Conservation (phyloP, 2,797 vertebrate species). For the Anguilla pacifica region DNA sequence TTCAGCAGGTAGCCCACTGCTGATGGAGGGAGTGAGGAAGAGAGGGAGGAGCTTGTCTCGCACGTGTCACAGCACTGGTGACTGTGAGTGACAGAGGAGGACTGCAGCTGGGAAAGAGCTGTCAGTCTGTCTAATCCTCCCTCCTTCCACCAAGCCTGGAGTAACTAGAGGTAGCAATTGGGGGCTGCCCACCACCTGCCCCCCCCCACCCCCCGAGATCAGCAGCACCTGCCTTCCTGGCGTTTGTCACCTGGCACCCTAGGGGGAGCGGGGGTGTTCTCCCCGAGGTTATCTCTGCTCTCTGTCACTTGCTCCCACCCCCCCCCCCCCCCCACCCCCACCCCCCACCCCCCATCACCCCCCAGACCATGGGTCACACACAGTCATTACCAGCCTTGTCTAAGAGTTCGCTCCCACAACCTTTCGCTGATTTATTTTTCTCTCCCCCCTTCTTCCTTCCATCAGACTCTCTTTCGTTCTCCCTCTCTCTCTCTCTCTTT, state of each 20-base stretch:
- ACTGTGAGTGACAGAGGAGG: slow-evolving; percentile 1
- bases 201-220: neutral
- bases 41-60: slow-evolving; percentile 30
- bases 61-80: slow-evolving; percentile 36
- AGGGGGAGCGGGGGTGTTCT: neutral
- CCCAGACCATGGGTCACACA: slow-evolving; percentile 23
- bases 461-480: neutral
- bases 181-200: slow-evolving; percentile 6
- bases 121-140: slow-evolving; percentile 42
- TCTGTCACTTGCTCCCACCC: neutral
- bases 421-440: neutral
- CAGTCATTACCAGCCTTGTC: slow-evolving; percentile 29
- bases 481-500: neutral
- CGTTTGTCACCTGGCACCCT: neutral
- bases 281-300: neutral
- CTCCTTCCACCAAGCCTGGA: slow-evolving; percentile 31
- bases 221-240: slow-evolving; percentile 18
- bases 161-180: slow-evolving; percentile 23
- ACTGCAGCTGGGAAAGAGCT: slow-evolving; percentile 21
- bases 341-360: neutral
- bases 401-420: neutral
- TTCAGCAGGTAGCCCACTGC: neutral
- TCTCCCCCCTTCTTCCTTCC: neutral
- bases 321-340: neutral
- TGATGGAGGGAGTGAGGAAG: slow-evolving; percentile 5